Evolutionary conservation across 1,140 invertebrate genomes (phyloP), one percentile per base, ranked within the genome.

Genomic region (Nasonia longicornis): DNA sequence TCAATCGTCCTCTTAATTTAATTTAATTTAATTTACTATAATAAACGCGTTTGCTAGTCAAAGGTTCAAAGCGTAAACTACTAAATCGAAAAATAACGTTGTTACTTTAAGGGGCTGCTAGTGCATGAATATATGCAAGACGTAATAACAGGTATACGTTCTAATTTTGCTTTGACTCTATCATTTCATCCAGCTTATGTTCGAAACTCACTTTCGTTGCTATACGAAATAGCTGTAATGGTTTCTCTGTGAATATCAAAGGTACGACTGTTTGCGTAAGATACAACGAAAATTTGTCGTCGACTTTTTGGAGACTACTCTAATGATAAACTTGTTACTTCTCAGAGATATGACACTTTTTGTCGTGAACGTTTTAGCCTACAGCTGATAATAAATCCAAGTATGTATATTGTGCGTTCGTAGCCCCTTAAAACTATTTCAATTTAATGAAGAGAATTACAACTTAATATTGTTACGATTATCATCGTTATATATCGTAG

Each of bases 71-170:
- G 48, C 63, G 66, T 69, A 12, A 79, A 72, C 71, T 71, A 14
- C 8, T 38, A 63, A 81, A 77, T 31, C 22, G 58, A 77, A 69
- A 66, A 64, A 66, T 72, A 78, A 63, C 3, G 16, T 78, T 82
- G 75, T 78, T 78, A 78, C 16, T 73, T 78, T 82, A 82, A 82
- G 76, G 80, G 80, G 76, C 76, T 78, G 76, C 80, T 72, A 73
- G 42, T 77, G 76, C 76, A 82, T 66, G 16, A 76, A 67, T 74
- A 78, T 67, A 38, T 82, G 20, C 29, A 38, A 58, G n/a, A 48
- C 10, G 64, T 31, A 67, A n/a, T 67, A 67, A 29, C 29, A 12
- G 22, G 0, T 26, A 29, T 67, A 29, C 66, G 6, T 58, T 16
- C 6, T 52, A n/a, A n/a, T n/a, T 58, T 58, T 16, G 1, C 16